Evolutionary conservation across 2,888 invertebrate genomes (phyloP).

Genomic region (Brenthis daphne): DNA sequence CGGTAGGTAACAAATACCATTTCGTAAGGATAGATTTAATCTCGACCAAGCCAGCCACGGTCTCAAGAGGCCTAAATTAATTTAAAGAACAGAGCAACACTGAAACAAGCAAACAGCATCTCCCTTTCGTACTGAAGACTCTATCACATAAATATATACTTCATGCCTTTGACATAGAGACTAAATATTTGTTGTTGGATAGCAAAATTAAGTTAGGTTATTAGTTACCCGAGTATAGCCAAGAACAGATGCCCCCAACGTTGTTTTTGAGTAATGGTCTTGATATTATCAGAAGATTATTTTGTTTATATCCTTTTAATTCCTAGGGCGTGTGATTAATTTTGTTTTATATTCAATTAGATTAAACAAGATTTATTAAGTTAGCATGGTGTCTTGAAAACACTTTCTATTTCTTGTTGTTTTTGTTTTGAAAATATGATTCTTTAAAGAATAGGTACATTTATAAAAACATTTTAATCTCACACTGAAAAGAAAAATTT

Average conservation of each 20-base stretch:
- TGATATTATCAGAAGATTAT: slow-evolving; percentile 70
- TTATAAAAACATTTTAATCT: slow-evolving; percentile 1
- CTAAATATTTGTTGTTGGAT: slow-evolving; percentile 1
- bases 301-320: slow-evolving; percentile 61
- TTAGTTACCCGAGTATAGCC: slow-evolving; percentile 57
- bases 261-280: slow-evolving; percentile 60
- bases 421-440: background rate
- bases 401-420: background rate
- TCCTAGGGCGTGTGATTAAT: slow-evolving; percentile 38
- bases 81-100: slow-evolving; percentile 73
- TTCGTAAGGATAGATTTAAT: slow-evolving; percentile 72
- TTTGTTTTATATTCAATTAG: slow-evolving; percentile 12
- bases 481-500: slow-evolving; percentile 15
- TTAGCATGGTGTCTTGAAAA: background rate
- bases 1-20: slow-evolving; percentile 52
- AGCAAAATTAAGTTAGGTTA: slow-evolving; percentile 27
- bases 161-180: slow-evolving; percentile 43
- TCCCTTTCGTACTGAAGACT: slow-evolving; percentile 23
- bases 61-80: slow-evolving; percentile 78
- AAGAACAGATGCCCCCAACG: slow-evolving; percentile 74
- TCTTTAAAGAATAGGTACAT: background rate
- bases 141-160: slow-evolving; percentile 42
- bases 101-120: slow-evolving; percentile 39
- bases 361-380: background rate
- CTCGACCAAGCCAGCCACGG: slow-evolving; percentile 57